Base-by-base conservation (phyloP, 2,797 vertebrate genomes). In the Myripristis jacobus region DNA sequence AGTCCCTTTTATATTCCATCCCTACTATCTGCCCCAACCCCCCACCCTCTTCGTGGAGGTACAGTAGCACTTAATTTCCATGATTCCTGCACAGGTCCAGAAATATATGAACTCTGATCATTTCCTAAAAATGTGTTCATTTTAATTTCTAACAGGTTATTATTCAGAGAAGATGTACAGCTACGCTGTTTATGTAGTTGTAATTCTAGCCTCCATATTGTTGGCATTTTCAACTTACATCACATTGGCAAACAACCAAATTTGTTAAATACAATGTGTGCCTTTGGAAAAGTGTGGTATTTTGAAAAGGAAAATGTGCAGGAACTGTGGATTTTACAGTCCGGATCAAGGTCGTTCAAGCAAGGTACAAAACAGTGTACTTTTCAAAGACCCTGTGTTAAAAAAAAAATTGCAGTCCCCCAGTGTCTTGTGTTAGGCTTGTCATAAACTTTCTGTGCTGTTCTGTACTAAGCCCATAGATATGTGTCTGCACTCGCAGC, bases 21-120 rank as follows among this genome's bases (percentile, higher is more conserved):
- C 73, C 36, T 55, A n/a, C 46, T 60, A 1, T 27, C 31, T 73
- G 12, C n/a, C n/a, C n/a, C n/a, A n/a, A n/a, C n/a, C n/a, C n/a
- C n/a, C n/a, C n/a, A n/a, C n/a, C n/a, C 27, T 29, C 3, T 29
- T 60, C 57, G 3, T 29, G 51, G 59, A 79, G 64, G 3, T 77
- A 66, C 41, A 6, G 70, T 60, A 70, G 69, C 56, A 63, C 80
- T 76, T 46, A 18, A n/a, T 46, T 67, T 25, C 16, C 8, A 46
- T 19, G 6, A 1, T 65, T 74, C 41, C 56, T 52, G 3, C 19
- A 36, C 4, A 53, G 5, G 51, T 51, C 21, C 29, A 12, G 36
- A 27, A 48, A 57, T 24, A 7, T 12, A 41, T n/a, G 6, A 25
- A 31, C 4, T 12, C 8, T 46, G 18, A 46, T 46, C 44, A 46